Percentiles rank a stretch among this genome's conserved stretches.
Evolutionary conservation across 2,888 invertebrate genomes (phyloP).

Genomic region (Lochmaea capreae): DNA sequence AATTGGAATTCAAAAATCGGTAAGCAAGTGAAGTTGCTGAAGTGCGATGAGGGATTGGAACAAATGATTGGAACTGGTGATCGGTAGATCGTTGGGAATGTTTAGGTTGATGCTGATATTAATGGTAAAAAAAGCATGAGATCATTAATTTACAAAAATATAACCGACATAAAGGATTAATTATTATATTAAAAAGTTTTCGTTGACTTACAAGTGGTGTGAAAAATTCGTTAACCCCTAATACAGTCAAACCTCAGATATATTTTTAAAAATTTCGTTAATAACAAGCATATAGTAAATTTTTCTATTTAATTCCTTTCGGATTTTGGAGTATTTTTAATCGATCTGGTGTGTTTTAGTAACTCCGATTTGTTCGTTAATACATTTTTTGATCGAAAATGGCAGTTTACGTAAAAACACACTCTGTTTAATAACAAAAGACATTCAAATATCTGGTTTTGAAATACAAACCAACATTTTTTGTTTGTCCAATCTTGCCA

Average conservation of each 20-base stretch:
- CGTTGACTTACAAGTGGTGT: not conserved
- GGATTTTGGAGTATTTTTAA: not conserved
- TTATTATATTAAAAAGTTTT: not conserved
- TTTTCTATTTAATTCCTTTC: not conserved
- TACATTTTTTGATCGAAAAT: not conserved
- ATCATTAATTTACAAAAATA: not conserved
- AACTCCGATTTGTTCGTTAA: not conserved
- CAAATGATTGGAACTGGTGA: no score
- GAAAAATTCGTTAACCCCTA: not conserved
- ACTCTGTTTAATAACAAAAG: not conserved
- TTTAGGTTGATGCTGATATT: no score
- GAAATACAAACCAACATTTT: no score
- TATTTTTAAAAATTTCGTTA: not conserved
- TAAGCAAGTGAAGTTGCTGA: no score
- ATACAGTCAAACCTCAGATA: not conserved
- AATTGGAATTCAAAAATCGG: no score
- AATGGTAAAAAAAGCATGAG: no score
- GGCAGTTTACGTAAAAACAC: not conserved
- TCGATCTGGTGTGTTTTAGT: not conserved
- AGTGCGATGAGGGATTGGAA: no score
- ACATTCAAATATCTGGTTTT: no score
- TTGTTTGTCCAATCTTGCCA: no score
- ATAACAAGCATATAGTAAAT: not conserved
- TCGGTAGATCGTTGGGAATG: no score
- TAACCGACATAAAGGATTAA: not conserved